Base-by-base conservation (phyloP, 2,888 invertebrate genomes). In the Dryobotodes eremita region DNA sequence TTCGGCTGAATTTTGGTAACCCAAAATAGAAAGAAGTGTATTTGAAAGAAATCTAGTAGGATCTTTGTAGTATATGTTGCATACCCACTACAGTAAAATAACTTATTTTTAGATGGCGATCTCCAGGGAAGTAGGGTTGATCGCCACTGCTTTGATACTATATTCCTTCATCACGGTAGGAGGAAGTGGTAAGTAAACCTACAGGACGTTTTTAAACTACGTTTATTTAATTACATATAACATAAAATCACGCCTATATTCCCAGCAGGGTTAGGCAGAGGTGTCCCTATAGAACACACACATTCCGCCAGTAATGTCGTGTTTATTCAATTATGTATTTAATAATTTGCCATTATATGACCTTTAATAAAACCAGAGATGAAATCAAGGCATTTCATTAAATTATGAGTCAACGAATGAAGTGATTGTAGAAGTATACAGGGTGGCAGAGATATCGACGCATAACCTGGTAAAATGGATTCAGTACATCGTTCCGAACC, bases 71-170 rank as follows among this genome's bases (percentile, higher is more conserved):
- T 42, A 20, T 11, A 17, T 8, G 1, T 1, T 61, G 13, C n/a
- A 42, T 17, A 15, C 13, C 23, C 7, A 17, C 26, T 15, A 3
- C 17, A 31, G 1, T 20, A 31, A 71, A 26, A 59, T 15, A 31
- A 57, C 0, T 15, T 8, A 75, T 57, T 85, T 78, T 65, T 73
- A 89, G 88, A 89, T 89, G 89, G 85, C 65, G 80, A 71, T 66
- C 75, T 73, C 70, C 75, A 80, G 53, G 31, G 64, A 59, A 62
- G 73, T 76, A 57, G 61, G 74, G 31, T 78, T 80, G 64, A 69
- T 81, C 72, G 77, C 84, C 70, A 62, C 80, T 23, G 42, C 78
- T 42, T 65, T 75, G 15, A 55, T 86, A 72, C 11, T 88, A 11
- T 83, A 23, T 66, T 75, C 80, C 53, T 50, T 88, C 50, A 26